Evolutionary conservation across 2,113 vertebrate species (phyloP).

Genomic region (Lonchura striata): DNA sequence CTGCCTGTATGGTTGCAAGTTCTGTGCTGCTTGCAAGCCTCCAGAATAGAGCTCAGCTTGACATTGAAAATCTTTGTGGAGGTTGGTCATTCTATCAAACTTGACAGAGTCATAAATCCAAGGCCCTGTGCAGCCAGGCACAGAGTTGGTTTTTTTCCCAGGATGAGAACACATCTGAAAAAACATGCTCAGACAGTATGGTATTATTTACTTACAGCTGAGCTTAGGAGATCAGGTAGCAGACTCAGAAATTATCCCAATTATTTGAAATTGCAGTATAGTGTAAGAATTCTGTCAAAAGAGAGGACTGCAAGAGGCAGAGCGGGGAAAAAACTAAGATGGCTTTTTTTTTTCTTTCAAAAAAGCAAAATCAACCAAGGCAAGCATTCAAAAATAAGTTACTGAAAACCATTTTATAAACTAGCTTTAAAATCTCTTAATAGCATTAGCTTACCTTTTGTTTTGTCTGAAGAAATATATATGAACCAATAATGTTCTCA

Average conservation of each 20-base stretch:
- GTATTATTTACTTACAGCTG: constrained; percentile 66
- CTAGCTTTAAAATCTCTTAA: constrained; percentile 53
- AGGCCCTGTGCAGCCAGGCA: constrained; percentile 47
- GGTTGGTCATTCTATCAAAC: constrained; percentile 44
- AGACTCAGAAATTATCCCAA: constrained; percentile 54
- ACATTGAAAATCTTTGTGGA: constrained; percentile 49
- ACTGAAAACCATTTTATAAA: constrained; percentile 60
- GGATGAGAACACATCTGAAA: constrained; percentile 69
- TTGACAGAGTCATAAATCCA: constrained; percentile 67
- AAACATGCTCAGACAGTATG: constrained; percentile 51
- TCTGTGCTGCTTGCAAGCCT: not conserved
- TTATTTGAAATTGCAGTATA: constrained; percentile 48
- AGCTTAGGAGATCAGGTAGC: constrained; percentile 35
- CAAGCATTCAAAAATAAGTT: constrained; percentile 58
- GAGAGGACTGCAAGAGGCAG: not conserved
- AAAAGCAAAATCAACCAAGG: constrained; percentile 8
- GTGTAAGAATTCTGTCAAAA: constrained; percentile 27
- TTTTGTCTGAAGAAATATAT: constrained; percentile 73
- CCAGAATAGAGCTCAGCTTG: constrained; percentile 23
- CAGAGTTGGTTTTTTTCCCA: constrained; percentile 42
- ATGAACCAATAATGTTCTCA: constrained; percentile 75
- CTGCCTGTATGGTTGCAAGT: not conserved
- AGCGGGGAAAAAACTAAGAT: not conserved
- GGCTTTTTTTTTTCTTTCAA: not conserved
- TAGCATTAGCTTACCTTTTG: constrained; percentile 62